Evolutionary conservation across 35 echinoderm and acorn worm species (phyloP), one percentile per base, ranked within the genome.

Genomic region (Ophioderma brevispina): DNA sequence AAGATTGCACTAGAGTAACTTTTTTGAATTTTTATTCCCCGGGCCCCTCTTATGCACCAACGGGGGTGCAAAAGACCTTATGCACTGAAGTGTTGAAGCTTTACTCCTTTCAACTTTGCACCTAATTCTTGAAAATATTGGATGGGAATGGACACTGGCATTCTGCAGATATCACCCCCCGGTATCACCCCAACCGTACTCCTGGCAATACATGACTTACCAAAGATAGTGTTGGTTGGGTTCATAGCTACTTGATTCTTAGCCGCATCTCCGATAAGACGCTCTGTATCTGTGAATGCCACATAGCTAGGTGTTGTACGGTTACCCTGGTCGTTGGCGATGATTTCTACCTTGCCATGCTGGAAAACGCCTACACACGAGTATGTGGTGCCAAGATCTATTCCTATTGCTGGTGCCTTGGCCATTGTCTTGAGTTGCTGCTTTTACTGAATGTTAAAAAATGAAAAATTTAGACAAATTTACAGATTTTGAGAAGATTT

Each of bases 371-470:
- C 94, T 10, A 96, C 94, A 87, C 91, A 96, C 3, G 94, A 96
- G 84, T 96, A 96, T 25, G 91, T 91, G 85, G 95, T 97, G 46
- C 95, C 95, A 40, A 97, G 85, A 91, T 97, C 95, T 63, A 97
- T 97, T 30, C 95, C 95, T 28, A 97, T 84, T 63, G 95, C 95
- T 89, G 94, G 90, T 36, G 50, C 85, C 21, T 78, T 88, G 38
- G 78, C 78, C 87, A 46, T 46, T 46, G 41, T 46, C 41, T 46
- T 4, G 41, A 46, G 4, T 46, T 46, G n/a, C n/a, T n/a, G n/a
- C n/a, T n/a, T n/a, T n/a, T n/a, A n/a, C n/a, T n/a, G n/a, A n/a
- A 89, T 89, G 14, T 50, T 89, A 42, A 19, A 33, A 32, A 49
- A 32, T 37, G 32, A 11, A 38, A 41, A 1, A 86, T 2, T 1